Evolutionary conservation across 2,113 vertebrate species (phyloP).

Genomic region (Strix uralensis): DNA sequence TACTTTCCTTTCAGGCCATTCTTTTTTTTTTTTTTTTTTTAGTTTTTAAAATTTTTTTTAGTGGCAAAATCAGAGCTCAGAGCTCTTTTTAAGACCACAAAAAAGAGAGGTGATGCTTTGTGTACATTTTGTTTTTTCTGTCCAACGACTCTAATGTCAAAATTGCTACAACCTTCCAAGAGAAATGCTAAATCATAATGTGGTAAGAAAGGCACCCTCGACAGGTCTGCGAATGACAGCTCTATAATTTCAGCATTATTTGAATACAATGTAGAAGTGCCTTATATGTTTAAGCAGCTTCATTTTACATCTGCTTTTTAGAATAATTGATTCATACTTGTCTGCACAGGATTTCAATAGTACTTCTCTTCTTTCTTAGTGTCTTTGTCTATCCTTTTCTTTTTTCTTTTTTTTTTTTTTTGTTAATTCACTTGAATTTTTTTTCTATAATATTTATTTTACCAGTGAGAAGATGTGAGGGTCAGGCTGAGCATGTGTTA

Average conservation of each 20-base stretch:
- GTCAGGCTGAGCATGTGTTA: not conserved
- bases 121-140: constrained; percentile 19
- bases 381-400: constrained; percentile 9
- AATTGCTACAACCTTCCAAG: constrained; percentile 33
- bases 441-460: not conserved
- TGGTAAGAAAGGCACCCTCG: constrained; percentile 38
- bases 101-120: not conserved
- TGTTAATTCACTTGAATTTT: not conserved
- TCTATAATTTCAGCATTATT: constrained; percentile 69
- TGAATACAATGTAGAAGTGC: constrained; percentile 64
- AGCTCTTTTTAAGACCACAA: not conserved
- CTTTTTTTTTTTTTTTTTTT: not conserved
- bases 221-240: constrained; percentile 58
- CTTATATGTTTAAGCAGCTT: constrained; percentile 60
- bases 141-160: constrained; percentile 48
- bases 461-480: not conserved
- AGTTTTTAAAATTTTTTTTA: not conserved
- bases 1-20: not conserved
- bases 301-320: constrained; percentile 63
- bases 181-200: constrained; percentile 29
- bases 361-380: constrained; percentile 36
- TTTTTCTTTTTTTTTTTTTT: not conserved
- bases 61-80: not conserved
- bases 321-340: constrained; percentile 67
- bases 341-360: constrained; percentile 54